A percentile compares a stretch with the other conserved stretches of the same genome.
Evolutionary conservation across 2,888 invertebrate genomes (phyloP).

Genomic region (Sphaeridia pumilis): DNA sequence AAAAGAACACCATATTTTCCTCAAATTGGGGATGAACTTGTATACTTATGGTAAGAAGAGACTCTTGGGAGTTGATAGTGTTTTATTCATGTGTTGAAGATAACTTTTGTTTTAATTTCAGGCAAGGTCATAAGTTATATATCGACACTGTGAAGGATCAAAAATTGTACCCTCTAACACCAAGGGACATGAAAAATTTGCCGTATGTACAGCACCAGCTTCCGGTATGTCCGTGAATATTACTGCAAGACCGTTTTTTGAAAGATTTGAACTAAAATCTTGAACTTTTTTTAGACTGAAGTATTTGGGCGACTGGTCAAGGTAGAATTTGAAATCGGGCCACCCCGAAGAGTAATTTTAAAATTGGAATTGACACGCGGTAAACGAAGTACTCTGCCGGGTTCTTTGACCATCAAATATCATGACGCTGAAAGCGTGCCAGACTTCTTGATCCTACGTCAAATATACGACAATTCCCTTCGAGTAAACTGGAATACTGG

Average conservation of each 20-base stretch:
- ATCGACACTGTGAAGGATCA: conserved; percentile 72
- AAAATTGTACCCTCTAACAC: conserved; percentile 61
- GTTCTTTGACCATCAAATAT: conserved; percentile 70
- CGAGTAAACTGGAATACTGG: conserved; percentile 68
- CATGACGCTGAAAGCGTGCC: conserved; percentile 96
- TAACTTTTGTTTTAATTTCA: conserved; percentile 43
- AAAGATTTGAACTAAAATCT: too few relatives aligned
- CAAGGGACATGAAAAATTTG: conserved; percentile 37
- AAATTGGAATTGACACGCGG: too few relatives aligned
- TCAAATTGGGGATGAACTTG: conserved; percentile 88
- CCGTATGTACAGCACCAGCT: conserved; percentile 39
- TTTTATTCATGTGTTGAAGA: too few relatives aligned
- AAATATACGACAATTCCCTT: conserved; percentile 73
- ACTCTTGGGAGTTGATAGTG: neutral
- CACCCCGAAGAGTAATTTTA: conserved; percentile 77
- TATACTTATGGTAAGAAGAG: conserved; percentile 58
- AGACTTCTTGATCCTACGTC: conserved; percentile 85
- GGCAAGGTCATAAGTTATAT: conserved; percentile 58
- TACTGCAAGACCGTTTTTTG: too few relatives aligned
- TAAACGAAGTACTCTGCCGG: conserved; percentile 54
- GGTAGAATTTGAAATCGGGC: conserved; percentile 83
- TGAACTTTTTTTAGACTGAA: conserved; percentile 42
- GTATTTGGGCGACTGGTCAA: conserved; percentile 54
- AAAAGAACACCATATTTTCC: conserved; percentile 93
- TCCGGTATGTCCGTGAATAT: too few relatives aligned